These are phyloP conservation scores for Mechanitis messenoides DNA, from an alignment of 2,888 invertebrate genomes.

Conservation along the genomic window DNA sequence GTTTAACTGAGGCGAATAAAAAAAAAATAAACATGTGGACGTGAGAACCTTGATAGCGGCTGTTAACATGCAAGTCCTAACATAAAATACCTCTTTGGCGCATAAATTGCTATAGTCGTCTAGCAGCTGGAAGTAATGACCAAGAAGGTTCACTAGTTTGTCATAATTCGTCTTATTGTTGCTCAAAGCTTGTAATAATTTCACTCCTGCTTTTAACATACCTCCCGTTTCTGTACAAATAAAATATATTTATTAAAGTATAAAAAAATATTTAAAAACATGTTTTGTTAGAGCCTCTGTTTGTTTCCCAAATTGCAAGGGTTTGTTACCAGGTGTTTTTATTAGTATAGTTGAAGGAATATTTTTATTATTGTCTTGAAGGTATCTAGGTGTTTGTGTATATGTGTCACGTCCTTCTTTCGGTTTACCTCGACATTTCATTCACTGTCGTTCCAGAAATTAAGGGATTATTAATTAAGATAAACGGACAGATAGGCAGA, in stretches of 20 bases:
- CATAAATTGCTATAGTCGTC: conserved; percentile 26
- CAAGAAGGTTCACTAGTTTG: conserved; percentile 13
- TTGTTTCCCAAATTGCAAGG: too few relatives aligned
- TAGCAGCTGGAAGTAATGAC: conserved; percentile 21
- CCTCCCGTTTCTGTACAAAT: conserved; percentile 21
- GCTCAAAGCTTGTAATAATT: conserved; percentile 26
- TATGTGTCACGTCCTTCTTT: too few relatives aligned
- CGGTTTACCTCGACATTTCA: too few relatives aligned
- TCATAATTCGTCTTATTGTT: conserved; percentile 83
- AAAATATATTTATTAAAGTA: neutral
- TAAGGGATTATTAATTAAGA: too few relatives aligned
- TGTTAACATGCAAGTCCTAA: neutral
- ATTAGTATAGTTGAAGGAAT: too few relatives aligned
- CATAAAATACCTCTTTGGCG: conserved; percentile 19
- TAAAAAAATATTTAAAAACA: neutral
- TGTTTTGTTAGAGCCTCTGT: neutral
- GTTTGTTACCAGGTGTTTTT: too few relatives aligned
- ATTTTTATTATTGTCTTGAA: too few relatives aligned
- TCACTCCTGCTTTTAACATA: conserved; percentile 15
- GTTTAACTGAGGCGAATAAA: neutral
- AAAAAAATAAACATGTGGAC: neutral
- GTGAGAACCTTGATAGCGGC: neutral
- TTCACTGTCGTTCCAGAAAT: too few relatives aligned
- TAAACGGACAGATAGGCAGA: too few relatives aligned
- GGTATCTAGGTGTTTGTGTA: too few relatives aligned